Conservation (phyloP, 1,140 invertebrate species). For the Popillia japonica region DNA sequence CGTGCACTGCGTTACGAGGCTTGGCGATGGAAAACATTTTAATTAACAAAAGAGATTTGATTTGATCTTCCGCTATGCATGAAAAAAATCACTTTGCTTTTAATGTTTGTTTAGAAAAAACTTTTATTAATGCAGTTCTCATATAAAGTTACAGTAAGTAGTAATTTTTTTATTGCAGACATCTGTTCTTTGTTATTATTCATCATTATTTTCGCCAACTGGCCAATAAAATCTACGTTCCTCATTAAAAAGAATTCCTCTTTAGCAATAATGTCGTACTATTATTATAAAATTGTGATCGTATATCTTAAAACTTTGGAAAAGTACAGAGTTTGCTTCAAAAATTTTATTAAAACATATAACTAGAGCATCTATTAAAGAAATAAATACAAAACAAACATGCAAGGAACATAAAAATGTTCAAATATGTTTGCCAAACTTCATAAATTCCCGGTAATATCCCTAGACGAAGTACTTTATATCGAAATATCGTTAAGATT, state of each 20-base stretch:
- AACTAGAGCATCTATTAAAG: not conserved
- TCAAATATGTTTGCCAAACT: too few species aligned
- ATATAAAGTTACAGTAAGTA: not conserved
- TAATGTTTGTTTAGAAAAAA: not conserved
- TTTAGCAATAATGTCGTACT: not conserved
- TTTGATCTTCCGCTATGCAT: not conserved
- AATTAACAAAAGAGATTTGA: not conserved
- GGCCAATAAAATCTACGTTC: not conserved
- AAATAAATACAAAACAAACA: too few species aligned
- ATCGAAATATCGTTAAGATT: too few species aligned
- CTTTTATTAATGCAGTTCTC: not conserved
- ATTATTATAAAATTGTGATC: not conserved
- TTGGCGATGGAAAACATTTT: not conserved
- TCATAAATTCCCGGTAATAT: too few species aligned
- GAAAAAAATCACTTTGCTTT: not conserved
- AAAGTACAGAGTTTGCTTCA: not conserved
- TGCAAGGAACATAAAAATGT: too few species aligned
- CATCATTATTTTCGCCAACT: not conserved
- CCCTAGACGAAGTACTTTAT: too few species aligned
- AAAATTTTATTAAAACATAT: not conserved
- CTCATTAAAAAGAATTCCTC: not conserved
- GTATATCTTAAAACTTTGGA: not conserved
- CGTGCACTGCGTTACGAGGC: not conserved
- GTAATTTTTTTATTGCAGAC: not conserved
- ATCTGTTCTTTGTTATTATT: not conserved